phyloP scores from a whole-genome alignment of 2,888 invertebrate genomes.

The Euplagia quadripunctaria region DNA sequence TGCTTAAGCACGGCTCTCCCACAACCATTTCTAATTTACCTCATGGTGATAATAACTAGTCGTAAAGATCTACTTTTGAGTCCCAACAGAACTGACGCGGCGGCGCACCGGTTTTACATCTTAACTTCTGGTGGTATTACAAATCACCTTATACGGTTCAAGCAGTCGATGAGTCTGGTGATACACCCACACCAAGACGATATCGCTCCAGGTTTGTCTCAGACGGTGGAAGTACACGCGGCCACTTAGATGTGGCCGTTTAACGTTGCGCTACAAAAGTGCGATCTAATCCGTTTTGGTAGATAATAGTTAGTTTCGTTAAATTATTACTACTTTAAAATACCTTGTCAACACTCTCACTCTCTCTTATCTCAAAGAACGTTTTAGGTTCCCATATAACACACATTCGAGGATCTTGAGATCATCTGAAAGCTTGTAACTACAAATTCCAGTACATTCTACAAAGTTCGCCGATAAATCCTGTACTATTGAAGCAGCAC shows the following conservation, averaged over 20 bases:
- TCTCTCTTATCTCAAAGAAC: too few species aligned
- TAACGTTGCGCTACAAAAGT: conserved; percentile 68
- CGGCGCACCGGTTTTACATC: conserved; percentile 48
- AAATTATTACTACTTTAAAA: background rate
- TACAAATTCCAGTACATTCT: too few species aligned
- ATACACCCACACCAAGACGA: conserved; percentile 77
- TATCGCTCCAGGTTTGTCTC: conserved; percentile 73
- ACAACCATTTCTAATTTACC: too few species aligned
- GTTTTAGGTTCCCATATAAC: too few species aligned
- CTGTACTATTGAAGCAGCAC: too few species aligned
- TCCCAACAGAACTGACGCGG: conserved; percentile 42
- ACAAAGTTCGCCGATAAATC: too few species aligned
- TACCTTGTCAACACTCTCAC: too few species aligned
- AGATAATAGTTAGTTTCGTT: background rate
- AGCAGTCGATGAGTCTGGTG: conserved; percentile 78
- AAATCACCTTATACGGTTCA: conserved; percentile 79
- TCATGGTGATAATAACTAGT: too few species aligned
- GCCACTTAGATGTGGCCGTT: conserved; percentile 74
- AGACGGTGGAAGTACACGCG: conserved; percentile 69
- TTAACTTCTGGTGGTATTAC: conserved; percentile 67
- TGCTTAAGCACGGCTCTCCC: too few species aligned
- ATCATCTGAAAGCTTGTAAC: too few species aligned
- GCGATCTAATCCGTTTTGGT: conserved; percentile 32
- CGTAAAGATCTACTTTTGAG: background rate
- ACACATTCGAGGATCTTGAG: too few species aligned